These are phyloP conservation scores for Callinectes sapidus DNA, from an alignment of 2,888 invertebrate genomes.

Conservation along the genomic window DNA sequence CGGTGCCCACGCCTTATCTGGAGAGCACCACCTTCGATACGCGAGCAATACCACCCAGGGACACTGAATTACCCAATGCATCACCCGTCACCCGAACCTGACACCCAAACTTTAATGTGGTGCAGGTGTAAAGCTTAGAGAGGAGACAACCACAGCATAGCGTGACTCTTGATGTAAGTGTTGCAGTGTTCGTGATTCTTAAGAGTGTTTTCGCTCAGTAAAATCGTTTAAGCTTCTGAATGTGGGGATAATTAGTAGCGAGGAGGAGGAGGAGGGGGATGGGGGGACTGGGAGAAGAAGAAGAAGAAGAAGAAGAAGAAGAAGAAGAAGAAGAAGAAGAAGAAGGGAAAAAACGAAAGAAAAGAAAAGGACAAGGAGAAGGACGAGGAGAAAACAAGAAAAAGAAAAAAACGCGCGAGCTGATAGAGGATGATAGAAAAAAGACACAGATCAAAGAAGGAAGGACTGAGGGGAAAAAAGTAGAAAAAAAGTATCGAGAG, in stretches of 20 bases:
- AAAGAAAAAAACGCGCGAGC: neutral
- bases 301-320: no score
- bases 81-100: no score
- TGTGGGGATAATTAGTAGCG: neutral
- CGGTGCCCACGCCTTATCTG: neutral
- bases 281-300: neutral
- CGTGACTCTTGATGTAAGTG: no score
- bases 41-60: neutral
- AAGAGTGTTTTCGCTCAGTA: no score
- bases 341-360: neutral
- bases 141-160: no score
- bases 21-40: neutral
- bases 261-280: neutral
- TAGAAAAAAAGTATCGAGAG: neutral
- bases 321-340: neutral
- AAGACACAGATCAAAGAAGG: neutral
- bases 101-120: no score
- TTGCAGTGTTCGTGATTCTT: no score
- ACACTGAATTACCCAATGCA: no score
- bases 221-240: no score
- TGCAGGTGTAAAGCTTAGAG: no score
- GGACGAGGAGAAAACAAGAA: neutral
- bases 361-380: neutral
- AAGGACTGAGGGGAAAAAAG: neutral
- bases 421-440: no score